phyloP scores from a whole-genome alignment of 2,797 vertebrate genomes.

The Eutrigla gurnardus region DNA sequence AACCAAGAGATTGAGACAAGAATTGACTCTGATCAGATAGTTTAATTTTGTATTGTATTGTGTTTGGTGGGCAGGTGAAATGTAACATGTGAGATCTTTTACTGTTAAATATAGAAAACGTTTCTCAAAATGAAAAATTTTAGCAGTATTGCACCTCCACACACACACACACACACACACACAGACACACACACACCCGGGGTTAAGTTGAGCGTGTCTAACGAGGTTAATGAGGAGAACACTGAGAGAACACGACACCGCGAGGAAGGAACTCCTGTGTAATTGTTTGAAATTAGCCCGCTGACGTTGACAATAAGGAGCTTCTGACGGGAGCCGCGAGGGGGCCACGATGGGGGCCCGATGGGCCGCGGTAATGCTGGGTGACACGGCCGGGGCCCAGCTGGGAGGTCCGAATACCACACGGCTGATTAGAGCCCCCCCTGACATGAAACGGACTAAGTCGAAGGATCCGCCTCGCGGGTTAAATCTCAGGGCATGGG shows the following conservation, averaged over 20 bases:
- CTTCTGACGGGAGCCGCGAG: constrained; percentile 64
- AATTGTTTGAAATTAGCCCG: constrained; percentile 81
- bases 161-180: neutral
- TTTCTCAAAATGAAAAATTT: too few species aligned
- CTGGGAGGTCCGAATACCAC: constrained; percentile 83
- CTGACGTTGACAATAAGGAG: constrained; percentile 81
- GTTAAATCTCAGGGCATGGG: constrained; percentile 80
- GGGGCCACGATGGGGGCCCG: constrained; percentile 30
- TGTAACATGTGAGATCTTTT: neutral
- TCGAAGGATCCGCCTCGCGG: constrained; percentile 71
- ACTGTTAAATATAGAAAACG: too few species aligned
- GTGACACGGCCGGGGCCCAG: constrained; percentile 63
- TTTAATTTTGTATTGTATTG: too few species aligned
- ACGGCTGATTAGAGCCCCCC: constrained; percentile 80
- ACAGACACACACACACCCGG: neutral
- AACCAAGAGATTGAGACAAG: too few species aligned
- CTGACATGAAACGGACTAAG: constrained; percentile 80
- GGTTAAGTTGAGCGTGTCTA: constrained; percentile 49
- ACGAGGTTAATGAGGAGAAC: constrained; percentile 68
- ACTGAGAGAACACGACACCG: constrained; percentile 56
- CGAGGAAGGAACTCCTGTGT: constrained; percentile 57
- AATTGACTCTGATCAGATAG: too few species aligned
- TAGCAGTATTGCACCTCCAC: too few species aligned
- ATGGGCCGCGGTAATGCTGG: constrained; percentile 63
- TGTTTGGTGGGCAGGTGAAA: neutral